phyloP scores from a whole-genome alignment of 2,888 invertebrate species.

The Xanthia icteritia region DNA sequence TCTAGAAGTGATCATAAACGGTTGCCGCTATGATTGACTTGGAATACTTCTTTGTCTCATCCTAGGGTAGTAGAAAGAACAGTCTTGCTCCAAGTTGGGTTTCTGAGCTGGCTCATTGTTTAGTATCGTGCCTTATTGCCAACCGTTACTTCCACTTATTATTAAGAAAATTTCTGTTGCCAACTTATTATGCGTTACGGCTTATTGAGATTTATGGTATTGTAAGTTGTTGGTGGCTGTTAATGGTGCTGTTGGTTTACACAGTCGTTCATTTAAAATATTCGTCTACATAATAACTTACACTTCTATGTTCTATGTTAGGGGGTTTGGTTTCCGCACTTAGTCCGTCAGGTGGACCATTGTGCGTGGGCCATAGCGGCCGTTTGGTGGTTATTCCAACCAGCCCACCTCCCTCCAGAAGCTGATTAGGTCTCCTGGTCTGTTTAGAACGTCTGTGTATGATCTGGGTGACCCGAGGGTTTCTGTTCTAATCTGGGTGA shows the following conservation, averaged over 20 bases:
- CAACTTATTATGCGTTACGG: slow-evolving; percentile 45
- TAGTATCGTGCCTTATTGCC: slow-evolving; percentile 44
- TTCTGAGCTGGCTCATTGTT: slow-evolving; percentile 18
- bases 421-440: no score
- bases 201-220: slow-evolving; percentile 48
- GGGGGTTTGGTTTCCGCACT: no score
- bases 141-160: slow-evolving; percentile 58
- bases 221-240: slow-evolving; percentile 15
- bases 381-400: no score
- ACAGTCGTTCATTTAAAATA: slow-evolving; percentile 3
- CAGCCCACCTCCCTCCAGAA: no score
- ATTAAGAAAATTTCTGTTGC: slow-evolving; percentile 52
- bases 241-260: slow-evolving; percentile 29
- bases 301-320: no score
- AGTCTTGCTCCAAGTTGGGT: slow-evolving; percentile 20
- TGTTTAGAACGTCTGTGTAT: no score
- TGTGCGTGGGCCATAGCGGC: no score
- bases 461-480: no score
- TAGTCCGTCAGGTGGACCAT: no score
- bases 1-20: not conserved
- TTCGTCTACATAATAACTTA: not conserved
- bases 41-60: not conserved
- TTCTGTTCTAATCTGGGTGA: no score
- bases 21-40: not conserved
- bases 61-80: not conserved